Evolutionary conservation across 2,888 invertebrate genomes (phyloP), one percentile per base, ranked within the genome.

Genomic region (Acronicta aceris): DNA sequence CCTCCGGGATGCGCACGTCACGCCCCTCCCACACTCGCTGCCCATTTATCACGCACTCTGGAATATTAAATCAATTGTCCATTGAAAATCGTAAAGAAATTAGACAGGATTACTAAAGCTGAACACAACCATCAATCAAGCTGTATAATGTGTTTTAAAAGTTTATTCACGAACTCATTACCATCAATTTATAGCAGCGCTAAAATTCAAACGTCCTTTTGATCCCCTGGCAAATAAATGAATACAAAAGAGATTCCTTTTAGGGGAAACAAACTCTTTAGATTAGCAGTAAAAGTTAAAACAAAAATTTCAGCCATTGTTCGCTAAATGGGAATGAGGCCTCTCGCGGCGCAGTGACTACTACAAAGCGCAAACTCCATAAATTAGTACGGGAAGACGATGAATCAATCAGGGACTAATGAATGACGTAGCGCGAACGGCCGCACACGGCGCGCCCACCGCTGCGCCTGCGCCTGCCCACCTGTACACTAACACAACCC

Each of bases 41-140:
- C 0, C 98, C 98, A 84, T 98, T 98, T 80, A 98, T 96, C 79
- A 95, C 95, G 86, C 98, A 98, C 72, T 97, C 98, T 97, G 93
- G 9, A 95, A 62, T 38, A 49, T 36, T 16, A 42, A 38, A 7
- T 38, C 5, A 43, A 50, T 41, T 1, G 38, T 5, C 48, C 30
- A 49, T 59, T 41, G 41, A 50, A 52, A 41, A 41, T 42, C 43
- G 25, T 46, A 50, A 59, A 53, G 38, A 43, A 43, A 46, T 38
- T 38, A 43, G 7, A 47, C 17, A 21, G 41, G 21, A 41, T 47
- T 51, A 54, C 47, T 56, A 57, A 68, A 33, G 51, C 51, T 38
- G 30, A 57, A 54, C n/a, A 48, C 64, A 27, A 27, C 36, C 51
- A 54, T 64, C 49, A 59, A 74, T 59, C 58, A 53, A 70, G 17